phyloP scores from a whole-genome alignment of 2,888 invertebrate genomes.

The Oligia fasciuncula region DNA sequence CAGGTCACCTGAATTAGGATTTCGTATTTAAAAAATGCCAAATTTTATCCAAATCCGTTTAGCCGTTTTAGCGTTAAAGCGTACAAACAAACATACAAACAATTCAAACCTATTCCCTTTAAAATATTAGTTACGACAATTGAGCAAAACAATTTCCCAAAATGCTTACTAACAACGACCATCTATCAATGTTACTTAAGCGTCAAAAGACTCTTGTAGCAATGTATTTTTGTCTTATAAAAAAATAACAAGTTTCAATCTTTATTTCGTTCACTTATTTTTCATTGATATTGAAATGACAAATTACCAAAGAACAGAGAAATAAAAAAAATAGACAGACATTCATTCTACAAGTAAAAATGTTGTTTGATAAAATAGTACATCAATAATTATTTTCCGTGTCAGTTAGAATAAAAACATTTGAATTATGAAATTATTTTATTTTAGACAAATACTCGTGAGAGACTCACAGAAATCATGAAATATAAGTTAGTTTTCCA shows the following conservation, averaged over 20 bases:
- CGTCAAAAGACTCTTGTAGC: not conserved
- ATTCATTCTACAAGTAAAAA: not conserved
- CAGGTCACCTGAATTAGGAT: no score
- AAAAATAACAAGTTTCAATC: no score
- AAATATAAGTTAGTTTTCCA: not conserved
- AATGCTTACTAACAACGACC: not conserved
- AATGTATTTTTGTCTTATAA: not conserved
- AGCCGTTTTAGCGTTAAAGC: no score
- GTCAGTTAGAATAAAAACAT: not conserved
- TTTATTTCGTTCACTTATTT: not conserved
- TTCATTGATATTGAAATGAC: not conserved
- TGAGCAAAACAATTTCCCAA: not conserved
- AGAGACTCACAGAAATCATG: not conserved
- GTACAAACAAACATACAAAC: no score
- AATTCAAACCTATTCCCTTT: no score
- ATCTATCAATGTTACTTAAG: no score
- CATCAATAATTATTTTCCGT: not conserved
- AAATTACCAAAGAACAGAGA: not conserved
- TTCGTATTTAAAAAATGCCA: no score
- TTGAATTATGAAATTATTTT: not conserved
- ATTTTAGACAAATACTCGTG: not conserved
- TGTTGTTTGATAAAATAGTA: not conserved
- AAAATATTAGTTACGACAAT: not conserved
- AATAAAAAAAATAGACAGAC: not conserved
- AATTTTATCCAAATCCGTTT: no score